These are phyloP conservation scores for Sarcophaga rosellei DNA, from an alignment of 2,888 invertebrate species.

Conservation along the genomic window DNA sequence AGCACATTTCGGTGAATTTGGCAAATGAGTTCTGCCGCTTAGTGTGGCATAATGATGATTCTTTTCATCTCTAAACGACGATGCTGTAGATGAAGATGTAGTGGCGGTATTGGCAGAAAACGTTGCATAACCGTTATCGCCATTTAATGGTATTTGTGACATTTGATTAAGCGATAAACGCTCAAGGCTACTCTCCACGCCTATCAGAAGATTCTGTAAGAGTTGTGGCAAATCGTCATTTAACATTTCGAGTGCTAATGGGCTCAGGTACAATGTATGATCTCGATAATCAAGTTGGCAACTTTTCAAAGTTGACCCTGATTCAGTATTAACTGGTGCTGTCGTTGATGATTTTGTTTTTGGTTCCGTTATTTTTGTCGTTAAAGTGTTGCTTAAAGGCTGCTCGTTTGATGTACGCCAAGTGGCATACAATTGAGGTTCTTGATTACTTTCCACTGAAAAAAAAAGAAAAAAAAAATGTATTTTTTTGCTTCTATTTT, in stretches of 20 bases:
- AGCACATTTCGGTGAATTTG: conserved; percentile 81
- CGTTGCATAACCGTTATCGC: conserved; percentile 50
- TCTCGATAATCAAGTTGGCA: conserved; percentile 78
- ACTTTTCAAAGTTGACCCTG: conserved; percentile 74
- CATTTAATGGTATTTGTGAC: conserved; percentile 80
- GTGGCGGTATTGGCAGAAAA: neutral
- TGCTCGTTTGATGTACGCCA: conserved; percentile 75
- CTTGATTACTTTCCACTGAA: conserved; percentile 72
- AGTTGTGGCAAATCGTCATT: conserved; percentile 84
- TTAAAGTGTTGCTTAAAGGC: conserved; percentile 18
- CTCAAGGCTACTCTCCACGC: conserved; percentile 87
- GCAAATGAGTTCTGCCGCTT: conserved; percentile 57
- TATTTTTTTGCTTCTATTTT: neutral
- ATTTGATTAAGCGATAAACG: conserved; percentile 86
- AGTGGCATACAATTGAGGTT: conserved; percentile 76
- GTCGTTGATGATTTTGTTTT: conserved; percentile 47
- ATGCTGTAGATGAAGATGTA: conserved; percentile 36
- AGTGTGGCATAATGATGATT: conserved; percentile 49
- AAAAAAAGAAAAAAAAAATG: conserved; percentile 2
- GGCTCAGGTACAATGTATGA: conserved; percentile 75
- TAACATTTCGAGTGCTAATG: conserved; percentile 80
- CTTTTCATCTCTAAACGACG: conserved; percentile 49
- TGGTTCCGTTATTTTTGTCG: conserved; percentile 27
- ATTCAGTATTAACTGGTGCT: conserved; percentile 26
- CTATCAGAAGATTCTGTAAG: conserved; percentile 85